Conservation (phyloP, 1,140 invertebrate species). For the Triops longicaudatus region DNA sequence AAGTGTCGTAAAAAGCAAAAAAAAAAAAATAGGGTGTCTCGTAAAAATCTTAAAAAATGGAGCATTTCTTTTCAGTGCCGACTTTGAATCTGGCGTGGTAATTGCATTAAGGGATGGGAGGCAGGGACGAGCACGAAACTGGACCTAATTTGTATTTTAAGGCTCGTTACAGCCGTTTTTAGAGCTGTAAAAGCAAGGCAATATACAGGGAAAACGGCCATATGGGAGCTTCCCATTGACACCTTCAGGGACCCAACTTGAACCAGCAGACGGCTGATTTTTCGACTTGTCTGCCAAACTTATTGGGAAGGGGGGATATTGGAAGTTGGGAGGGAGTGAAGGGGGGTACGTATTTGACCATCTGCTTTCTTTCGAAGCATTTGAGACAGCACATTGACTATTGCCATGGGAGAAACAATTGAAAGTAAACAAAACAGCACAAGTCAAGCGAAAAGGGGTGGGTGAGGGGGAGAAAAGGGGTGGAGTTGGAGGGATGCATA, state of each 20-base stretch:
- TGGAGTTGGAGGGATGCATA: no score
- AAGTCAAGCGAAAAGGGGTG: background rate
- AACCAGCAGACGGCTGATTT: background rate
- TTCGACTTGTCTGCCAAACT: background rate
- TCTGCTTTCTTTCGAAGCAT: background rate
- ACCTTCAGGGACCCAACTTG: background rate
- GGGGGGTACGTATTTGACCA: background rate
- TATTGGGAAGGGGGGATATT: background rate
- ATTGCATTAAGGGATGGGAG: background rate
- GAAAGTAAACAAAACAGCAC: background rate
- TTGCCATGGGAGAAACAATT: background rate
- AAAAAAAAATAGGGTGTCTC: no score
- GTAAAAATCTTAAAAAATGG: no score
- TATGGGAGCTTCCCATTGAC: conserved; percentile 1
- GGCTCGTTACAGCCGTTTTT: background rate
- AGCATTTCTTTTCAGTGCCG: no score
- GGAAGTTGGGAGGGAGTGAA: background rate
- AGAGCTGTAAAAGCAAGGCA: background rate
- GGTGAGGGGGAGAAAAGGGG: no score
- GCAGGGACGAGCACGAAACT: no score
- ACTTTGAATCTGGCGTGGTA: background rate
- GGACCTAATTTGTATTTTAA: conserved; percentile 2
- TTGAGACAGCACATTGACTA: background rate
- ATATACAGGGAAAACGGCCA: background rate
- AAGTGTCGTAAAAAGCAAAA: background rate